phyloP scores from a whole-genome alignment of 2,113 vertebrate species.

The Calyptommatus sinebrachiatus region DNA sequence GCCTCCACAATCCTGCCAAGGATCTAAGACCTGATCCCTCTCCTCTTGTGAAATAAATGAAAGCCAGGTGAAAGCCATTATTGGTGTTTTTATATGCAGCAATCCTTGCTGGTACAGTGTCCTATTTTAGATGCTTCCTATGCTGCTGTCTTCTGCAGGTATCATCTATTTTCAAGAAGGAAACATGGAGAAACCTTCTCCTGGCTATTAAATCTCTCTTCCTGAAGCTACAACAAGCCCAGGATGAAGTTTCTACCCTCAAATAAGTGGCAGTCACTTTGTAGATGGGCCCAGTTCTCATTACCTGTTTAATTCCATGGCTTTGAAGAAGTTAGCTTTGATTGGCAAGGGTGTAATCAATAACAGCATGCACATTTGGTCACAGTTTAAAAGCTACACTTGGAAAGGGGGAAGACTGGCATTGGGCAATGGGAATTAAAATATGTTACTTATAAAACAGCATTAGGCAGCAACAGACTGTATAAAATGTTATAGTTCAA shows the following conservation, averaged over 20 bases:
- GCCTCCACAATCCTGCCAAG: no score
- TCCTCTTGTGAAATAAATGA: background rate
- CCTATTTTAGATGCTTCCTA: background rate
- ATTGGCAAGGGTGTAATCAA: conserved; percentile 1
- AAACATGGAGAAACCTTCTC: background rate
- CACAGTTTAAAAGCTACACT: conserved; percentile 17
- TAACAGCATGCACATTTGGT: conserved; percentile 3
- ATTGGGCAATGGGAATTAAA: conserved; percentile 51
- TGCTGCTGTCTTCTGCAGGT: no score
- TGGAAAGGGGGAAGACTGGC: conserved; percentile 28
- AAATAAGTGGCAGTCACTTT: background rate
- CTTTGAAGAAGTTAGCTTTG: background rate
- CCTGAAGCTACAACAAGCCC: background rate
- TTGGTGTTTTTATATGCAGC: background rate
- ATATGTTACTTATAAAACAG: conserved; percentile 59
- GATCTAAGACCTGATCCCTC: no score
- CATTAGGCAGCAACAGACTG: conserved; percentile 58
- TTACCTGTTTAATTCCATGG: background rate
- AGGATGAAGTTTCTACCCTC: background rate
- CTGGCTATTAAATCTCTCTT: background rate
- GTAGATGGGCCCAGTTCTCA: conserved; percentile 3
- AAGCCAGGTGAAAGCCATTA: background rate
- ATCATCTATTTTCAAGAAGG: background rate
- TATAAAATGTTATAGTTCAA: conserved; percentile 66
- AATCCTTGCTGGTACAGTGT: background rate